Conservation (phyloP, 2,797 vertebrate genomes). For the Arctocebus calabarensis region DNA sequence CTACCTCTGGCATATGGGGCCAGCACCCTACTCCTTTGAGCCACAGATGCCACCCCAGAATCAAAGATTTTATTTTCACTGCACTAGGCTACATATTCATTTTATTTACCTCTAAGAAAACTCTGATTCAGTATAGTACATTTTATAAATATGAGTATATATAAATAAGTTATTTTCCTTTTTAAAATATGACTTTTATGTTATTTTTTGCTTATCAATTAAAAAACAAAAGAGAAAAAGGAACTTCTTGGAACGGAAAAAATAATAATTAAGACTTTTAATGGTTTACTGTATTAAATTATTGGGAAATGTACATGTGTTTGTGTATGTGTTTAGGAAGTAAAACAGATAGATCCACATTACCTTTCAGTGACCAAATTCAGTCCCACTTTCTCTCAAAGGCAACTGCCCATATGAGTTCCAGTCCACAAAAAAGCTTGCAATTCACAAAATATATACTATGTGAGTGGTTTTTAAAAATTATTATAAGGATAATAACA, state of each 20-base stretch:
- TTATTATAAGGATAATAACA: neutral
- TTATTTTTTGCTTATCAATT: neutral
- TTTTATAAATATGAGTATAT: neutral
- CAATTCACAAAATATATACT: neutral
- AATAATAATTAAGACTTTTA: neutral
- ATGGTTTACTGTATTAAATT: neutral
- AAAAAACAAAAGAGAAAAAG: neutral
- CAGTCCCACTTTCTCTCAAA: neutral
- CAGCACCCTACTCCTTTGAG: no score
- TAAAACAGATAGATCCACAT: neutral
- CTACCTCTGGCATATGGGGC: no score
- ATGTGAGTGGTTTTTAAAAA: neutral
- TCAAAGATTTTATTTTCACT: neutral
- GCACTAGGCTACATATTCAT: neutral
- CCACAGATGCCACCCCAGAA: neutral
- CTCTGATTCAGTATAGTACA: neutral
- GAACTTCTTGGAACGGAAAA: neutral
- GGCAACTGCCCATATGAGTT: neutral
- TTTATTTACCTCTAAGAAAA: slow-evolving; percentile 41
- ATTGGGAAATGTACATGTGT: neutral
- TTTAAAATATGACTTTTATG: neutral
- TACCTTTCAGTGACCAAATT: neutral
- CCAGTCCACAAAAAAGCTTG: neutral
- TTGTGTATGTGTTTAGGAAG: neutral
- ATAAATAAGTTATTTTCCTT: slow-evolving; percentile 23